Evolutionary conservation across 2,113 vertebrate species (phyloP).

Genomic region (Leucopternis melanops): DNA sequence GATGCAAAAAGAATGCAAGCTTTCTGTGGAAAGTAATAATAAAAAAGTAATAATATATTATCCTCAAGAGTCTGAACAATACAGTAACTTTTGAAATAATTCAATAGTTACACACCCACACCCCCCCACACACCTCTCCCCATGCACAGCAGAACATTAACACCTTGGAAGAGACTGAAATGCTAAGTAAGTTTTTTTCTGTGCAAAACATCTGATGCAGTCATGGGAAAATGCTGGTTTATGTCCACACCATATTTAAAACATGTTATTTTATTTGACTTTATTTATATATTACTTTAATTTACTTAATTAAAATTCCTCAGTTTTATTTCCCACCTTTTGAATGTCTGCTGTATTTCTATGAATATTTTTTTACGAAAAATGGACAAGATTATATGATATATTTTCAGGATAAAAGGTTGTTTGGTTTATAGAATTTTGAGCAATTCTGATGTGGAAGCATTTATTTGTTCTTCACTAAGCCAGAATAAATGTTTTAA

Average conservation of each 20-base stretch:
- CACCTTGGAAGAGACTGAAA: neutral
- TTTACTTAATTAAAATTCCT: neutral
- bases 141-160: neutral
- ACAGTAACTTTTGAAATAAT: neutral
- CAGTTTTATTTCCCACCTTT: neutral
- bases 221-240: neutral
- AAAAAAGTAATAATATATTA: neutral
- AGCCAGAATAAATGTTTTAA: neutral
- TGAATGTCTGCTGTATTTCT: neutral
- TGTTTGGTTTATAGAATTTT: neutral
- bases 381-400: neutral
- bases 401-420: neutral
- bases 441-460: neutral
- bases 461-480: neutral
- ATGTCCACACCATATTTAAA: neutral
- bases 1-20: neutral
- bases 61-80: neutral
- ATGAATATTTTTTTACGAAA: neutral
- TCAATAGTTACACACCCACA: neutral
- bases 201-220: neutral
- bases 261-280: neutral
- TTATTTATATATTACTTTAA: neutral
- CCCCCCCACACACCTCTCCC: rapidly evolving
- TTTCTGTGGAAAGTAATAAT: neutral
- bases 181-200: neutral